Evolutionary conservation across 2,888 invertebrate genomes (phyloP), one percentile per base, ranked within the genome.

Genomic region (Scrobipalpa costella): DNA sequence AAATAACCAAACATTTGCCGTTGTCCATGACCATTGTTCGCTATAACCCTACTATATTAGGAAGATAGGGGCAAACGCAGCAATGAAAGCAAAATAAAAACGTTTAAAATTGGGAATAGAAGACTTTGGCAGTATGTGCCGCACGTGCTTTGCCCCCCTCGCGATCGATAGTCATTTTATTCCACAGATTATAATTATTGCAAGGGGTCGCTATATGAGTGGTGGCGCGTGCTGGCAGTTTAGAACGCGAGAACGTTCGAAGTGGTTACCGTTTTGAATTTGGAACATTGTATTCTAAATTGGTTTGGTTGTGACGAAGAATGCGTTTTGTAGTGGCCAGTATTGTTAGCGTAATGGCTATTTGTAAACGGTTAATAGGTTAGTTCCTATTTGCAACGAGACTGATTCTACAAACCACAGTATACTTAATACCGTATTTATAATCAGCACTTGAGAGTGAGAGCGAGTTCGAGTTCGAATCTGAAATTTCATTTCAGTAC

Each of bases 221-320:
- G 80, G 77, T 73, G 88, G 80, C 89, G 88, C 88, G 88, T 88
- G 88, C 81, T 74, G 68, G 77, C 80, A 78, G 83, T 86, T 52
- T 86, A 86, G 27, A 33, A 44, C 59, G 38, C 59, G 55, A 33
- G 55, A 55, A 55, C 55, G 55, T 55, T 34, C 15, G 33, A 55
- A 55, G 27, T n/a, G 27, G 55, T 55, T 55, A 55, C 15, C 55
- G 33, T 55, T 55, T 55, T 55, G 55, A 55, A 55, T 55, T 55
- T 55, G 55, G 55, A 55, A 55, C 55, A 55, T 55, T 55, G 55
- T 55, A 34, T 34, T 55, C 33, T 55, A 15, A 55, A 55, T 55
- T 55, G 34, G 33, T 55, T 34, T 17, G 55, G 34, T 55, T 49
- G 17, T 15, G 27, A 55, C n/a, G 55, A 11, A 55, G 55, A 55